These are phyloP conservation scores for Corydoras sp. DNA, from an alignment of 2,113 vertebrate genomes.

Conservation along the genomic window DNA sequence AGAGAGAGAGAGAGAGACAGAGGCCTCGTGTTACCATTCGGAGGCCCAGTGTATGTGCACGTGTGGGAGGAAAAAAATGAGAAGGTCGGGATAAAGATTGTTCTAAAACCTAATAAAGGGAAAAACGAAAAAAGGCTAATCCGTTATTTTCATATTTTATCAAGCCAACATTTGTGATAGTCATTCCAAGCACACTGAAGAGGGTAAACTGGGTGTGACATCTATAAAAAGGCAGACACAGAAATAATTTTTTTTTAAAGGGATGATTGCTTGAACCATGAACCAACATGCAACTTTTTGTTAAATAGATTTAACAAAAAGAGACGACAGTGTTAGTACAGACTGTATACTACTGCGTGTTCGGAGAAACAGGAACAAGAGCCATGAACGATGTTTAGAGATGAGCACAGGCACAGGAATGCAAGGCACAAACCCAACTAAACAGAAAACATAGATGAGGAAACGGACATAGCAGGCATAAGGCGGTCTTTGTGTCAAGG, in stretches of 20 bases:
- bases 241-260: conserved; percentile 60
- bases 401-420: conserved; percentile 64
- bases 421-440: conserved; percentile 84
- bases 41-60: conserved; percentile 75
- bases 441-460: conserved; percentile 56
- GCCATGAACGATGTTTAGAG: conserved; percentile 58
- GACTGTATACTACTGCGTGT: conserved; percentile 69
- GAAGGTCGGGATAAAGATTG: conserved; percentile 46
- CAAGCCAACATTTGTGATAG: conserved; percentile 73
- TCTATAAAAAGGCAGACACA: conserved; percentile 51
- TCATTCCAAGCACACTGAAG: conserved; percentile 70
- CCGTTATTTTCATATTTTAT: conserved; percentile 80
- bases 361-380: conserved; percentile 56
- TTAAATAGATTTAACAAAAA: conserved; percentile 76
- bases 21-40: conserved; percentile 78
- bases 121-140: conserved; percentile 73
- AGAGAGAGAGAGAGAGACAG: conserved; percentile 14
- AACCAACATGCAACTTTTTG: conserved; percentile 75
- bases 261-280: conserved; percentile 59
- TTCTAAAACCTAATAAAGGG: conserved; percentile 28
- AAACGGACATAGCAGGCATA: too few species aligned
- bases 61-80: conserved; percentile 56
- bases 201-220: conserved; percentile 52
- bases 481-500: conserved; percentile 49
- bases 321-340: conserved; percentile 85